phyloP scores from a whole-genome alignment of 2,797 vertebrate species.

The Coregonus sp. region DNA sequence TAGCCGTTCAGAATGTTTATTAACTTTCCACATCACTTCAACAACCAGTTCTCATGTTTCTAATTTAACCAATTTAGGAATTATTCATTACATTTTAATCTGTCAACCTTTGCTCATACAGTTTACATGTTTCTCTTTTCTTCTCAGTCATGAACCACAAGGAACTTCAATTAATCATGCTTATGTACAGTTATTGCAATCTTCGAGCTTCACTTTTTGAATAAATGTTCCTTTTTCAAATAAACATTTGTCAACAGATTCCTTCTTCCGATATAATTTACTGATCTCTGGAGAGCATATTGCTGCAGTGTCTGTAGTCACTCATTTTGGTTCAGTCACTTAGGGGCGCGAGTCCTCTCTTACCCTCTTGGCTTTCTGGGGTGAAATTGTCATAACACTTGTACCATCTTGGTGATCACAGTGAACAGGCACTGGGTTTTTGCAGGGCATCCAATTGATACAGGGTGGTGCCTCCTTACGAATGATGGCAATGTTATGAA shows the following conservation, averaged over 20 bases:
- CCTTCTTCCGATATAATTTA: neutral
- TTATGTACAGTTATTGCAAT: neutral
- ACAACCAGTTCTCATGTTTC: neutral
- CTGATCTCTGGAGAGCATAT: neutral
- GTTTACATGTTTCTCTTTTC: neutral
- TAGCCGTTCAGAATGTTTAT: neutral
- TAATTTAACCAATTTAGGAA: neutral
- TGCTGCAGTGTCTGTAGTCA: neutral
- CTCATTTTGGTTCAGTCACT: neutral
- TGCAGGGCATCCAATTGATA: neutral
- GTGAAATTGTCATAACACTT: neutral
- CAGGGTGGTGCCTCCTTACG: neutral
- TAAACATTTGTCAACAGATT: neutral
- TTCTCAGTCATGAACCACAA: slow-evolving; percentile 4
- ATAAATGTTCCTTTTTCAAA: neutral
- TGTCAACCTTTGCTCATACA: neutral
- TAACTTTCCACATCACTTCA: neutral
- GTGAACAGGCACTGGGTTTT: neutral
- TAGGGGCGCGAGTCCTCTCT: neutral
- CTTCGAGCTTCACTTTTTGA: neutral
- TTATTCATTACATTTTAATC: neutral
- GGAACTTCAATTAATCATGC: neutral
- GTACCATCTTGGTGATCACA: neutral
- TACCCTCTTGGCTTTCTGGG: neutral
- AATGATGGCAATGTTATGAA: neutral